These are phyloP conservation scores for Nicator chloris DNA, from an alignment of 2,113 vertebrate genomes.

Conservation along the genomic window DNA sequence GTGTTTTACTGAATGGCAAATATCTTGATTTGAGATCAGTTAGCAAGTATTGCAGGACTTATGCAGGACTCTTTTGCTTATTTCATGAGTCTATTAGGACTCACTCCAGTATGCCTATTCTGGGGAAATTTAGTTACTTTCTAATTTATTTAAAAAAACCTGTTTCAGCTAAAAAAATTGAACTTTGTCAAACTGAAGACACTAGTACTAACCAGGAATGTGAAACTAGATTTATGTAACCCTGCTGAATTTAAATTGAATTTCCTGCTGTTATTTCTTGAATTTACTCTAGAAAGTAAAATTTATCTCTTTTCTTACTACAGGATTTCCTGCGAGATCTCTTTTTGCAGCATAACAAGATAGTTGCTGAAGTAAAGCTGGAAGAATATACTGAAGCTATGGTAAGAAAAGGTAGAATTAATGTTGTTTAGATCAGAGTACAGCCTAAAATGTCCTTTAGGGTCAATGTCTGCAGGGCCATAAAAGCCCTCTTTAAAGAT, in stretches of 20 bases:
- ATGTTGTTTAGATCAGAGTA: not conserved
- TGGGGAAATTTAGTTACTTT: not conserved
- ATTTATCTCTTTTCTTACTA: not conserved
- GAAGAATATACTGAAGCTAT: constrained; percentile 90
- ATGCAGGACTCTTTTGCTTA: not conserved
- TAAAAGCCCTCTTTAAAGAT: not conserved
- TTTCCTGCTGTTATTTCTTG: not conserved
- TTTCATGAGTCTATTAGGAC: not conserved
- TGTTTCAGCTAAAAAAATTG: not conserved
- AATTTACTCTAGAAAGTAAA: not conserved
- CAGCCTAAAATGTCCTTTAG: not conserved
- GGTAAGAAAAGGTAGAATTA: constrained; percentile 68
- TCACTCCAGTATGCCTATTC: not conserved
- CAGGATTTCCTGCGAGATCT: constrained; percentile 91
- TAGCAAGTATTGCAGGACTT: not conserved
- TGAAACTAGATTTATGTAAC: not conserved
- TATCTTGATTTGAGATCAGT: not conserved
- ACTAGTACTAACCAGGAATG: not conserved
- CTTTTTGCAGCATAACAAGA: constrained; percentile 81
- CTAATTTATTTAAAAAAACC: not conserved
- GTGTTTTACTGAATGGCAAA: not conserved
- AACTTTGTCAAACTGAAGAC: not conserved
- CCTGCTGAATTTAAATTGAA: not conserved
- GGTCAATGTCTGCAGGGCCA: not conserved
- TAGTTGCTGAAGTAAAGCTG: constrained; percentile 80